phyloP scores from a whole-genome alignment of 2,888 invertebrate species.

The Platynereis dumerilii region DNA sequence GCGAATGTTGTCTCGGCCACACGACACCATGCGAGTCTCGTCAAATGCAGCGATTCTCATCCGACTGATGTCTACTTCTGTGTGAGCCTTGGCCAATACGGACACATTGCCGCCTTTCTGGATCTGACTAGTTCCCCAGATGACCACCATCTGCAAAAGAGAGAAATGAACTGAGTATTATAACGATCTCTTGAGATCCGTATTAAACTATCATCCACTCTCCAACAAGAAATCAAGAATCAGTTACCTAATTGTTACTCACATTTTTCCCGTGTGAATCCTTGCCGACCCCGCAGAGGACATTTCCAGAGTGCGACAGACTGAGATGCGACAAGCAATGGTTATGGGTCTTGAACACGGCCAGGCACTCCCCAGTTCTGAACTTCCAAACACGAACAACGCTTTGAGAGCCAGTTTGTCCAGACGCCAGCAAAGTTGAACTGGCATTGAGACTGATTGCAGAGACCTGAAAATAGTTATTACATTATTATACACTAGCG shows the following conservation, averaged over 20 bases:
- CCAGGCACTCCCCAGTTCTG: constrained; percentile 55
- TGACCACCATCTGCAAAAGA: constrained; percentile 53
- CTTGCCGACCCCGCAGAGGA: constrained; percentile 62
- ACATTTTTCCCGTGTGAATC: constrained; percentile 62
- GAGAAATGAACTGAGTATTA: too few relatives aligned
- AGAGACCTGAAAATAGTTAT: constrained; percentile 46
- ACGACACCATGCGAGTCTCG: constrained; percentile 62
- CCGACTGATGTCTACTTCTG: constrained; percentile 57
- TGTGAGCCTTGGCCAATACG: constrained; percentile 61
- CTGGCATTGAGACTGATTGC: constrained; percentile 53
- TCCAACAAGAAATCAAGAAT: too few relatives aligned
- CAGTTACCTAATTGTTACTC: constrained; percentile 35
- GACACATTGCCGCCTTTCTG: constrained; percentile 52
- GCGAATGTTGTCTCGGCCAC: constrained; percentile 61
- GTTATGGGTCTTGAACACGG: constrained; percentile 57
- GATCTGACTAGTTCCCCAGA: constrained; percentile 58
- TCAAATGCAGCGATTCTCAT: constrained; percentile 60
- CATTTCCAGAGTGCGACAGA: constrained; percentile 56
- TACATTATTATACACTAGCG: too few relatives aligned
- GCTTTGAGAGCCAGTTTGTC: constrained; percentile 59
- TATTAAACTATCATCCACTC: too few relatives aligned
- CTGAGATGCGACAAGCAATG: constrained; percentile 53
- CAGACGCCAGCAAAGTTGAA: constrained; percentile 56
- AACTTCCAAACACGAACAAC: constrained; percentile 61
- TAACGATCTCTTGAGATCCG: too few relatives aligned